Percentiles rank a stretch among this genome's conserved stretches.
These are phyloP conservation scores for Adrianichthys oophorus DNA, from an alignment of 2,797 vertebrate genomes.

Conservation along the genomic window DNA sequence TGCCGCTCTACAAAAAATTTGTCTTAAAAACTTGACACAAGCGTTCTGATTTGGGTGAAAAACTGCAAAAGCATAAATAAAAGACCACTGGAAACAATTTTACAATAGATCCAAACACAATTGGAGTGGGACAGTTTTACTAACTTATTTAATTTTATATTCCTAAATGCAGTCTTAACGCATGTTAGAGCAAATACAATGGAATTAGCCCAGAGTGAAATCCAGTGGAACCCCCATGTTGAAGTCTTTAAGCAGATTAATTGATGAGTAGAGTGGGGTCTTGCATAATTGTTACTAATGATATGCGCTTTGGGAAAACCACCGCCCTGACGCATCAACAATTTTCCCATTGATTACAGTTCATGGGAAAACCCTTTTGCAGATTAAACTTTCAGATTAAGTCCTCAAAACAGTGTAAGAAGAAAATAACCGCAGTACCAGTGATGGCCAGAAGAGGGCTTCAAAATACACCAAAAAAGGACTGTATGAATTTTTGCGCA, in stretches of 20 bases:
- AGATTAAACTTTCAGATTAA: slow-evolving; percentile 2
- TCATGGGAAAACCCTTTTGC: slow-evolving; percentile 24
- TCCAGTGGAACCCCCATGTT: slow-evolving; percentile 33
- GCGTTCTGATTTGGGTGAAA: too few relatives aligned
- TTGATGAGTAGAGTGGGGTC: slow-evolving; percentile 25
- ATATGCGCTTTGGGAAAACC: slow-evolving; percentile 18
- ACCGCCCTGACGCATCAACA: slow-evolving; percentile 6
- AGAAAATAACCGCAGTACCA: too few relatives aligned
- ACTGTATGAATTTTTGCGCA: background rate
- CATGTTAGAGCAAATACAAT: slow-evolving; percentile 11
- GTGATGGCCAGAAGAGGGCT: background rate
- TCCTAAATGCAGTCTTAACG: background rate
- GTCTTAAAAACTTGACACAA: too few relatives aligned
- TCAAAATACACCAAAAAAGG: background rate
- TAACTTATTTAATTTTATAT: too few relatives aligned
- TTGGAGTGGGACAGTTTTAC: too few relatives aligned
- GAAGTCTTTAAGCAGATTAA: slow-evolving; percentile 61
- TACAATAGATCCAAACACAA: too few relatives aligned
- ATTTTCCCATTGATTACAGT: slow-evolving; percentile 21
- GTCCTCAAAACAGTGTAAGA: too few relatives aligned
- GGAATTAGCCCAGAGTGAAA: slow-evolving; percentile 4
- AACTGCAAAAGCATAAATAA: too few relatives aligned
- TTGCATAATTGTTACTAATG: slow-evolving; percentile 51
- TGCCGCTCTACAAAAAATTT: too few relatives aligned
- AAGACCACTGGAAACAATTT: too few relatives aligned